Percentiles rank a stretch among this genome's conserved stretches.
phyloP scores from a whole-genome alignment of 2,113 vertebrate species.

The Excalfactoria chinensis region DNA sequence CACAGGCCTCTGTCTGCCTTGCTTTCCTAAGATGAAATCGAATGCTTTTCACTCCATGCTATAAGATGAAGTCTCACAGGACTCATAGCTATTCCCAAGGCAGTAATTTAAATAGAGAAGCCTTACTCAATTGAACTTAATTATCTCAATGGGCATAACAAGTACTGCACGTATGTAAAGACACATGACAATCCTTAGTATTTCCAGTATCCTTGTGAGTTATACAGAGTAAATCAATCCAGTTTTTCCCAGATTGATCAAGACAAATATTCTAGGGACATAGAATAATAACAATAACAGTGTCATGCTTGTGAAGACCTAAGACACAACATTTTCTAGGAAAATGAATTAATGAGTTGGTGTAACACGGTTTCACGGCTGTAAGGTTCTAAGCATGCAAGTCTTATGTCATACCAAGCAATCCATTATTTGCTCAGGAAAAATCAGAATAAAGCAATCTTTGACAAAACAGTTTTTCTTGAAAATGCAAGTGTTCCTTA shows the following conservation, averaged over 20 bases:
- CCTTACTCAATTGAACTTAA: neutral
- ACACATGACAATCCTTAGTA: neutral
- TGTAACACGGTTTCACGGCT: neutral
- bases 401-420: neutral
- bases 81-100: neutral
- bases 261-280: neutral
- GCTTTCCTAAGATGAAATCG: accelerated
- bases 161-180: neutral
- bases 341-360: neutral
- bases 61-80: neutral
- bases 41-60: accelerated
- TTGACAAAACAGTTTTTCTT: neutral
- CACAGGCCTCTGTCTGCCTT: too few species aligned
- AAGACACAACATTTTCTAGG: neutral
- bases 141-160: neutral
- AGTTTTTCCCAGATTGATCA: neutral
- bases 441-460: neutral
- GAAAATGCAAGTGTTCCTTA: neutral
- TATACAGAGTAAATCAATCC: neutral
- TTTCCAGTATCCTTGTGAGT: neutral
- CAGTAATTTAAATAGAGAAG: accelerated
- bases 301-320: neutral
- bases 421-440: neutral
- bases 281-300: accelerated
- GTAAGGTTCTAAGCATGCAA: neutral